Evolutionary conservation across 2,113 vertebrate genomes (phyloP), one percentile per base, ranked within the genome.

Genomic region (Chlorocebus sabaeus): DNA sequence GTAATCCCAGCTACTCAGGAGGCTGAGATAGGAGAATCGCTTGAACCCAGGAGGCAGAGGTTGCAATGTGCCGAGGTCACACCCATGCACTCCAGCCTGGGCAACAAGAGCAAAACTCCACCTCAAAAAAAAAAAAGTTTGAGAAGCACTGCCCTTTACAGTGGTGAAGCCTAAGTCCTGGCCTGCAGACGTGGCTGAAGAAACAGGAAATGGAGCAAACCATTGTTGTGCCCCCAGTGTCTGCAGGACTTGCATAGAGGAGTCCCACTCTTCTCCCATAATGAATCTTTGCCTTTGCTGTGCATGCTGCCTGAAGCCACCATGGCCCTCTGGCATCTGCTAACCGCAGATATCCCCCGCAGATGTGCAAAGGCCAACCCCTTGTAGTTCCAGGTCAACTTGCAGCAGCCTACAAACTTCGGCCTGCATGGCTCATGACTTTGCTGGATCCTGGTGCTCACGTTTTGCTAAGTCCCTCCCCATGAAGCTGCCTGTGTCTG

Each of bases 221-320:
- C 20, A 0, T 30, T 14, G 20, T 4, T 48, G 59, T 18, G 13
- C 23, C 12, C 45, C 27, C 2, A 12, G 23, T 2, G 5, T 13
- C 83, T 45, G 1, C 0, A 20, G 40, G 43, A 10, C 35, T 8
- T 73, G 80, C 59, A 61, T 17, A 12, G 18, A 5, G 83, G 59
- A 87, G 59, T 13, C 35, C 78, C n/a, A 16, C 22, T n/a, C 27
- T 81, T 5, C 5, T 6, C n/a, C 35, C 55, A 9, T 2, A 38
- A 23, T 17, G 52, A 61, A 50, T 40, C 50, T 25, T 43, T 17
- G 13, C 25, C 23, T 25, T 70, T 0, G 20, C 57, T 23, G 11
- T 48, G 25, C 12, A 0, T 2, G 25, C 45, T 73, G n/a, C 14
- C 81, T 18, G 2, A 91, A 38, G n/a, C 20, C 22, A 9, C 45